A percentile compares a stretch with the other conserved stretches of the same genome.
Conservation (phyloP, 2,797 vertebrate genomes). For the Scyliorhinus canicula region DNA sequence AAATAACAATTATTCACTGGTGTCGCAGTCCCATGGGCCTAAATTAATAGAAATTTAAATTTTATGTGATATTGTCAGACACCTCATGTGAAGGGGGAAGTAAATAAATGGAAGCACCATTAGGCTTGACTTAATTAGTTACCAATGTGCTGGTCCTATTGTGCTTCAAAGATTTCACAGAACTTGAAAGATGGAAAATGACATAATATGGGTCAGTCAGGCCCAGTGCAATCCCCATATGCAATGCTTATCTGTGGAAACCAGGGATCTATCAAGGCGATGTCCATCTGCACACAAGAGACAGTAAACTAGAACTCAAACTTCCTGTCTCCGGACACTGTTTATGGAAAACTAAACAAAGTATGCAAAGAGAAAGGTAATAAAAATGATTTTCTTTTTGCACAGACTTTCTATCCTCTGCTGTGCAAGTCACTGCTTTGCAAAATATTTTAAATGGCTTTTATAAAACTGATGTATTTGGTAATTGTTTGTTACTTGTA, state of each 20-base stretch:
- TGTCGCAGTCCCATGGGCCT: not conserved
- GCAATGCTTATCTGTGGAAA: conserved; percentile 8
- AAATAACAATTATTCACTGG: not conserved
- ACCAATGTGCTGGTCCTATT: not conserved
- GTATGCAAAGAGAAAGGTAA: conserved; percentile 69
- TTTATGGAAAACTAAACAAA: conserved; percentile 57
- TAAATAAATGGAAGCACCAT: not conserved
- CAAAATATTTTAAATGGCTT: conserved; percentile 83
- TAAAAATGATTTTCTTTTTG: conserved; percentile 68
- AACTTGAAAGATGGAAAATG: not conserved
- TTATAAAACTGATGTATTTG: conserved; percentile 97
- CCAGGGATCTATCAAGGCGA: not conserved
- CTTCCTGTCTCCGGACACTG: conserved; percentile 64
- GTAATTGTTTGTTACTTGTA: conserved; percentile 96
- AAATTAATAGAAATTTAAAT: not conserved
- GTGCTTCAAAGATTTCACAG: not conserved
- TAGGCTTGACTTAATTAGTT: not conserved
- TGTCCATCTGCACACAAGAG: conserved; percentile 35
- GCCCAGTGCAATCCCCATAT: not conserved
- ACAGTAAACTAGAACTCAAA: conserved; percentile 43
- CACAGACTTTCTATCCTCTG: conserved; percentile 87
- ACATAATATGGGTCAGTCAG: not conserved
- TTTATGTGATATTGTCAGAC: not conserved
- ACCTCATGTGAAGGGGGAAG: not conserved
- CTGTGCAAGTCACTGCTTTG: conserved; percentile 95